These are phyloP conservation scores for Microctonus brassicae DNA, from an alignment of 2,888 invertebrate genomes.

Conservation along the genomic window DNA sequence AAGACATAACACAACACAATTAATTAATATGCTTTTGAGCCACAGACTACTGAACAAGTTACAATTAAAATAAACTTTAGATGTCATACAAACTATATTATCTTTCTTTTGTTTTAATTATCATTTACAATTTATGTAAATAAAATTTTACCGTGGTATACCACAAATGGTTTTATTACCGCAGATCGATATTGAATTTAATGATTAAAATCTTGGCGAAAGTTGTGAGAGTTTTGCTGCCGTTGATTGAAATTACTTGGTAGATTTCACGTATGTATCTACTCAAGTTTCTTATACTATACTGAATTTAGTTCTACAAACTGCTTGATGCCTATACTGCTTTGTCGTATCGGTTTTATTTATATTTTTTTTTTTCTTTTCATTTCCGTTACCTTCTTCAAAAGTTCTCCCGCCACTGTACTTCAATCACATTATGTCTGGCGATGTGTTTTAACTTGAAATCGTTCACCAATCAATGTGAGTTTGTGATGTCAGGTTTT, in stretches of 20 bases:
- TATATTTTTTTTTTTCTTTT: background rate
- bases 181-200: background rate
- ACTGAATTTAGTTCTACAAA: background rate
- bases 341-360: background rate
- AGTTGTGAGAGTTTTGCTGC: background rate
- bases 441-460: background rate
- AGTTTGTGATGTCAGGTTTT: too few relatives aligned
- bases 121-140: background rate
- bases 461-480: too few relatives aligned
- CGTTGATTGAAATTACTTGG: background rate
- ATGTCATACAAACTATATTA: background rate
- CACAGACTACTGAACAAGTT: background rate
- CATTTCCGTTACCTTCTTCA: background rate
- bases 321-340: background rate
- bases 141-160: background rate
- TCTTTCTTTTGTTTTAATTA: background rate
- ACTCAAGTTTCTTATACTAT: background rate
- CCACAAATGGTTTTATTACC: background rate
- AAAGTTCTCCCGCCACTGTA: constrained; percentile 27
- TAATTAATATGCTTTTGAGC: constrained; percentile 7
- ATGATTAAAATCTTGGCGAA: background rate
- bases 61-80: background rate
- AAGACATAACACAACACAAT: background rate
- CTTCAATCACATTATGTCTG: background rate
- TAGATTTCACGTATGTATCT: background rate